Percentiles rank a stretch among this genome's conserved stretches.
These are phyloP conservation scores for Strigamia crassipes DNA, from an alignment of 2,888 invertebrate genomes.

Conservation along the genomic window DNA sequence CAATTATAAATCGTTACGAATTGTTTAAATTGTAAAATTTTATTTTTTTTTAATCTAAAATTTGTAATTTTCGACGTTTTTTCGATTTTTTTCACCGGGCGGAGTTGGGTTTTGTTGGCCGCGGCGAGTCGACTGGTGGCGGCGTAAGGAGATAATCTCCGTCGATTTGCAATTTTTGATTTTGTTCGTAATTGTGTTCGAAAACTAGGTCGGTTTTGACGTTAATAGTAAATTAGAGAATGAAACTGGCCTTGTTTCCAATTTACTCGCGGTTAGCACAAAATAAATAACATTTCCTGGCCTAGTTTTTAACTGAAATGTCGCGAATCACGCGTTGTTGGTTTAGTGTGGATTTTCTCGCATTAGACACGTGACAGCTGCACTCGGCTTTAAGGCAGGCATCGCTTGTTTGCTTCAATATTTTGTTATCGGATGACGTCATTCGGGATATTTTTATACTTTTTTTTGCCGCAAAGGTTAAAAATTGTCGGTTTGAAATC, in stretches of 20 bases:
- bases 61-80: too few species aligned
- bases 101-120: too few species aligned
- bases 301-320: neutral
- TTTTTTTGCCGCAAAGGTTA: too few species aligned
- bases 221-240: neutral
- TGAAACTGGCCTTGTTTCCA: neutral
- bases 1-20: too few species aligned
- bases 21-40: too few species aligned
- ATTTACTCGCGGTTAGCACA: neutral
- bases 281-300: neutral
- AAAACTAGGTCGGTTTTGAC: neutral
- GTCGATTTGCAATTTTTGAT: too few species aligned
- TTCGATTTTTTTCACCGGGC: too few species aligned
- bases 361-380: neutral
- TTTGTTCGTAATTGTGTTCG: too few species aligned
- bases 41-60: too few species aligned
- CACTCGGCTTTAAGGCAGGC: neutral
- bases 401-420: neutral
- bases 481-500: too few species aligned
- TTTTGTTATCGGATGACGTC: neutral
- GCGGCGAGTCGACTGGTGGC: too few species aligned
- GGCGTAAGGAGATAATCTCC: too few species aligned
- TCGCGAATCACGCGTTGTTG: neutral
- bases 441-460: neutral
- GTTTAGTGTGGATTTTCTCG: neutral